Percentiles rank a stretch among this genome's conserved stretches.
Evolutionary conservation across 2,888 invertebrate species (phyloP).

Genomic region (Dasypolia templi): DNA sequence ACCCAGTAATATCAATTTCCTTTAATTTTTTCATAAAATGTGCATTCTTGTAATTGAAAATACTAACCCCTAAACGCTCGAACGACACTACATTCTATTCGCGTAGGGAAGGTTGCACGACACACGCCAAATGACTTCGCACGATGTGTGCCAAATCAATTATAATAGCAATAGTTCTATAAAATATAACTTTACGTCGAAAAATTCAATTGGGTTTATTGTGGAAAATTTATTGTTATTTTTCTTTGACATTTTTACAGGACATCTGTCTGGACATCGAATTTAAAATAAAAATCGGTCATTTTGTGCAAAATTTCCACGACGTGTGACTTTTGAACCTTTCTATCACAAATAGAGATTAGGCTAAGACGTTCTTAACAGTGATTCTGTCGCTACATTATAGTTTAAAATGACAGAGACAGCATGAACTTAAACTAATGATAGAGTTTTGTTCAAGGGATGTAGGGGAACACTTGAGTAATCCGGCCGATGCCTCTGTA

Average conservation of each 20-base stretch:
- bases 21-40: neutral
- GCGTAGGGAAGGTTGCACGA: neutral
- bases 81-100: neutral
- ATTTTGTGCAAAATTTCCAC: constrained; percentile 12
- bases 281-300: too few species aligned
- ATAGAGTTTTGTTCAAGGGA: constrained; percentile 73
- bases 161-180: neutral
- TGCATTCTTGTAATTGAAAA: constrained; percentile 17
- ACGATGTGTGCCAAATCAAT: neutral
- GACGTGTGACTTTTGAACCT: neutral
- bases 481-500: constrained; percentile 82
- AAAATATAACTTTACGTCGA: too few species aligned
- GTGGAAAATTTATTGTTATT: neutral
- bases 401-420: constrained; percentile 8
- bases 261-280: too few species aligned
- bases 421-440: neutral
- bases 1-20: neutral
- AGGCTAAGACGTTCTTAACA: neutral
- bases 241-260: too few species aligned
- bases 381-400: constrained; percentile 2
- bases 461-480: constrained; percentile 81
- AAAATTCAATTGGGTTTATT: neutral
- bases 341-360: neutral
- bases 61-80: constrained; percentile 10
- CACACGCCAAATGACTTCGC: neutral